Percentiles rank a stretch among this genome's conserved stretches.
phyloP scores from a whole-genome alignment of 2,888 invertebrate species.

The Tribolium freemani region DNA sequence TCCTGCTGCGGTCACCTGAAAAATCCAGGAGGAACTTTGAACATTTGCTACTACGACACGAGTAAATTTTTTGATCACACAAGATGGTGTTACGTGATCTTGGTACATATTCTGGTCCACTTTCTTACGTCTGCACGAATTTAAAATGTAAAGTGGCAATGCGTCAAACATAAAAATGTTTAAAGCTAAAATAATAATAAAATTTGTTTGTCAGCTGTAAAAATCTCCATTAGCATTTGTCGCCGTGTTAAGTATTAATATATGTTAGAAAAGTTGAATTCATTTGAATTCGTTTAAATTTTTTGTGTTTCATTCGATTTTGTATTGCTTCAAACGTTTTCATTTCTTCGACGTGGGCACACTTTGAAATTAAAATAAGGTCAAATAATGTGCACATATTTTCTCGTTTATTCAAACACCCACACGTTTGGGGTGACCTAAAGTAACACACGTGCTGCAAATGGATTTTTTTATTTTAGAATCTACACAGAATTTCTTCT shows the following conservation, averaged over 20 bases:
- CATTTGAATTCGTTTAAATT: not conserved
- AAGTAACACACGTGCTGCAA: not conserved
- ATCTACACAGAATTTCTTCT: too few relatives aligned
- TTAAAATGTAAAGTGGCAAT: slow-evolving; percentile 7
- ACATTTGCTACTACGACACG: not conserved
- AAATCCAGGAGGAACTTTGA: not conserved
- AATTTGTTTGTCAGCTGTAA: not conserved
- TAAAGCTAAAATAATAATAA: not conserved
- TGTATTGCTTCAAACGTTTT: not conserved
- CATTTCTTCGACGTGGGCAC: slow-evolving; percentile 5
- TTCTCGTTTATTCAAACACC: slow-evolving; percentile 3
- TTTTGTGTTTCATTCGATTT: not conserved
- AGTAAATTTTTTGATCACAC: not conserved
- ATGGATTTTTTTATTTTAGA: not conserved
- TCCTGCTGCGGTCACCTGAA: slow-evolving; percentile 84
- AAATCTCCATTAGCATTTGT: not conserved
- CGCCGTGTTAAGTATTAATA: too few relatives aligned
- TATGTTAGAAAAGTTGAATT: not conserved
- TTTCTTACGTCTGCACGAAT: not conserved
- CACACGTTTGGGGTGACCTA: not conserved
- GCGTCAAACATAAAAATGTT: not conserved
- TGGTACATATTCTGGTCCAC: not conserved
- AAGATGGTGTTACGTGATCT: not conserved
- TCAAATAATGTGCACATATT: slow-evolving; percentile 20
- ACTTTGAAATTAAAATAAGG: slow-evolving; percentile 12